Evolutionary conservation across 2,888 invertebrate genomes (phyloP).

Genomic region (Hanleya hanleyi): DNA sequence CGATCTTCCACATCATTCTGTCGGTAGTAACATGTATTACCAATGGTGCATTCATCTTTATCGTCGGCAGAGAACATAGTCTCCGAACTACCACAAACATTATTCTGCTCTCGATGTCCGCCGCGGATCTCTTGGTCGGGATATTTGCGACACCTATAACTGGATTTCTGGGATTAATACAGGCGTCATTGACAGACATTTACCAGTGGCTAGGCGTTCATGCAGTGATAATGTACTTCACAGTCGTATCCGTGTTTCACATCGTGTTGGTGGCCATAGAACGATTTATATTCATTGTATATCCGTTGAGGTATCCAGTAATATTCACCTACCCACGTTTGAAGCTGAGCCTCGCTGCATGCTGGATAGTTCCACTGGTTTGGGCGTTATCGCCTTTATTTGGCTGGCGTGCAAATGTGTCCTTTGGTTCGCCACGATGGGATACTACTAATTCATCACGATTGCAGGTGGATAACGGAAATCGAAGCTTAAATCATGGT

Average conservation of each 20-base stretch:
- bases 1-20: no score
- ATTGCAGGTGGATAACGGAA: not conserved
- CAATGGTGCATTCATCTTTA: not conserved
- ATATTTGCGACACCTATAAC: not conserved
- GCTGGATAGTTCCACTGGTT: not conserved
- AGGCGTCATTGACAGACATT: not conserved
- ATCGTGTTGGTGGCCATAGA: not conserved
- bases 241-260: not conserved
- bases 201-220: not conserved
- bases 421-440: no score
- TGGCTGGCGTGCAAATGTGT: not conserved
- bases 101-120: slow-evolving; percentile 2
- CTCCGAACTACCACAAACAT: not conserved
- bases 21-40: not conserved
- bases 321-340: not conserved
- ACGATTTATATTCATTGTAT: not conserved
- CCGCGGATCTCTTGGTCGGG: not conserved
- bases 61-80: not conserved
- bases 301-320: not conserved
- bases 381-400: not conserved
- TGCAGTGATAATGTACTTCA: not conserved
- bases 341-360: not conserved
- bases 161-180: not conserved
- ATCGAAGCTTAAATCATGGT: not conserved
- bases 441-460: not conserved